Base-by-base conservation (phyloP, 2,113 vertebrate species). In the Rhodinocichla rosea region DNA sequence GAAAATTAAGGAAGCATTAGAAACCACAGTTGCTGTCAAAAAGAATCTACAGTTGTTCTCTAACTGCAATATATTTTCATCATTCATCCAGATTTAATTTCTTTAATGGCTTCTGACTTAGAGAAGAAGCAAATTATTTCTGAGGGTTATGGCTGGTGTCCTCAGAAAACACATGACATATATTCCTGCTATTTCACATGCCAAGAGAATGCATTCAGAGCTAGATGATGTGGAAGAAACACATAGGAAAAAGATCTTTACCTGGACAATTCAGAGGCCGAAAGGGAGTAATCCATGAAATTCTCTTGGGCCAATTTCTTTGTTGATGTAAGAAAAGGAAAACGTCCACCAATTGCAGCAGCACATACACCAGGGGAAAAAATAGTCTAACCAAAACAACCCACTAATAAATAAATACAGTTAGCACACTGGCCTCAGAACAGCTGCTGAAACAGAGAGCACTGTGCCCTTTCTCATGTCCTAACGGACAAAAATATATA, bases 391-490 rank as follows among this genome's bases (percentile, higher is more conserved):
- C 19, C 62, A 76, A 95, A 94, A 92, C 83, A 93, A 64, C 3
- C 22, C 53, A 49, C 35, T 87, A 79, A 91, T 87, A 95, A 96
- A 92, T 92, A 96, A 94, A 94, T 83, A 83, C 18, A 82, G 83
- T 80, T 70, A 89, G 60, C 83, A 87, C 44, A 40, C 69, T 64
- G 86, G 89, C 49, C 49, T 92, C 89, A 81, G 76, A 89, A 82
- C 87, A 94, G 80, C 81, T 96, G 91, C 89, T 87, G 86, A 91
- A 70, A 68, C 35, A 69, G 53, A 83, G 37, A 68, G 53, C 56
- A 53, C 80, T 33, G 47, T 92, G 87, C 81, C 91, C 95, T 95
- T 96, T 95, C 92, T 96, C 91, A 95, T 75, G 80, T 95, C 92
- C 93, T 78, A 63, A 56, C 22, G 75, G 84, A 92, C 49, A 81